These are phyloP conservation scores for Lathamus discolor DNA, from an alignment of 2,113 vertebrate genomes.

Conservation along the genomic window DNA sequence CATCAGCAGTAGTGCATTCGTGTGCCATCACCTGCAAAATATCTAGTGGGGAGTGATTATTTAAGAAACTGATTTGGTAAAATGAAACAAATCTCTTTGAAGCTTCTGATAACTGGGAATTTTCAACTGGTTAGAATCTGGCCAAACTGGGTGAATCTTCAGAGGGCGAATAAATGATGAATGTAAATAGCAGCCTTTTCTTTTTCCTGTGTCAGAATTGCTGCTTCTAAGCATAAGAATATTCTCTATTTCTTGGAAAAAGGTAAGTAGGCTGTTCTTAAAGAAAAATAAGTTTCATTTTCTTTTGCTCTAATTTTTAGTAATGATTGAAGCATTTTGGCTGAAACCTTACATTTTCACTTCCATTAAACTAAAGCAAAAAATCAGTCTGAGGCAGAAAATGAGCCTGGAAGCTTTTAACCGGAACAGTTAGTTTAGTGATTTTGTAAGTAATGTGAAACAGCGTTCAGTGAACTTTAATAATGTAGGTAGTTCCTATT, in stretches of 20 bases:
- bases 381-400: not conserved
- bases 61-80: not conserved
- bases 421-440: not conserved
- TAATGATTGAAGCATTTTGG: not conserved
- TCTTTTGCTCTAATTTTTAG: not conserved
- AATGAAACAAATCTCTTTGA: not conserved
- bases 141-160: not conserved
- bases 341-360: not conserved
- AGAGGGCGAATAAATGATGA: not conserved
- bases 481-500: not conserved
- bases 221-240: not conserved
- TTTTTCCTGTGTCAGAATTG: not conserved
- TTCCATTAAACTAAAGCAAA: not conserved
- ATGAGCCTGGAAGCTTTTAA: not conserved
- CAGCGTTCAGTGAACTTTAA: not conserved
- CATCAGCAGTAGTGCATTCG: not conserved
- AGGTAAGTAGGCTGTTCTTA: not conserved
- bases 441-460: not conserved
- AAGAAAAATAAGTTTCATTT: not conserved
- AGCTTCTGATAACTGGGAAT: not conserved
- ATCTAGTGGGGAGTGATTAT: not conserved
- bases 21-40: not conserved
- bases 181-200: not conserved
- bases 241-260: not conserved
- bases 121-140: not conserved